phyloP scores from a whole-genome alignment of 2,113 vertebrate species.

The Chamaea fasciata region DNA sequence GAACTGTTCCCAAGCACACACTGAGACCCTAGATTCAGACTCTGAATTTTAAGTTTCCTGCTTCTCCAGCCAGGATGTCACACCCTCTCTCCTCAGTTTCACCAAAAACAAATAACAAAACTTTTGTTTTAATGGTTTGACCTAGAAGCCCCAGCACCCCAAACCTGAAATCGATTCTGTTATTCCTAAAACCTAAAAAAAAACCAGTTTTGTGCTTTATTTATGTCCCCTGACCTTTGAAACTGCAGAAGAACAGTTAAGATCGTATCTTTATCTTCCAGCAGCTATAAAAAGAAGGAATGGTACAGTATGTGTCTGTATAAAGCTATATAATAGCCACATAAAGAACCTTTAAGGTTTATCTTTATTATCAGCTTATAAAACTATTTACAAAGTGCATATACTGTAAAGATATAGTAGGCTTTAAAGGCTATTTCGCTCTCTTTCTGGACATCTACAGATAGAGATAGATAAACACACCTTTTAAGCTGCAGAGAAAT shows the following conservation, averaged over 20 bases:
- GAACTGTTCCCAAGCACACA: background rate
- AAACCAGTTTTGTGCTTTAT: background rate
- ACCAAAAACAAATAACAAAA: background rate
- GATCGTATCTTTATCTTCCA: background rate
- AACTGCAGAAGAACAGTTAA: background rate
- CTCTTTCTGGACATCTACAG: background rate
- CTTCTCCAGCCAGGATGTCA: background rate
- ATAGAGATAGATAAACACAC: background rate
- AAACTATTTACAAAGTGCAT: background rate
- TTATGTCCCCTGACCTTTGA: background rate
- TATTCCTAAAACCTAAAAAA: background rate
- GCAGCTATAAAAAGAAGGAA: background rate
- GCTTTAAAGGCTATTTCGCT: background rate
- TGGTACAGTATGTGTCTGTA: background rate
- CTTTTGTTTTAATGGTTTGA: background rate
- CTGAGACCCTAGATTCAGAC: background rate
- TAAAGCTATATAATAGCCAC: background rate
- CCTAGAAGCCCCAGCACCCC: background rate
- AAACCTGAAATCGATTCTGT: background rate
- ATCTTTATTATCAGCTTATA: background rate
- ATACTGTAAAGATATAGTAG: background rate
- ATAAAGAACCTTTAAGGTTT: conserved; percentile 4
- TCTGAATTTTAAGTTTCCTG: background rate
- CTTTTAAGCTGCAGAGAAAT: background rate
- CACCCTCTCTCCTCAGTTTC: background rate